Evolutionary conservation across 2,888 invertebrate genomes (phyloP), one percentile per base, ranked within the genome.

Genomic region (Doris montereyensis): DNA sequence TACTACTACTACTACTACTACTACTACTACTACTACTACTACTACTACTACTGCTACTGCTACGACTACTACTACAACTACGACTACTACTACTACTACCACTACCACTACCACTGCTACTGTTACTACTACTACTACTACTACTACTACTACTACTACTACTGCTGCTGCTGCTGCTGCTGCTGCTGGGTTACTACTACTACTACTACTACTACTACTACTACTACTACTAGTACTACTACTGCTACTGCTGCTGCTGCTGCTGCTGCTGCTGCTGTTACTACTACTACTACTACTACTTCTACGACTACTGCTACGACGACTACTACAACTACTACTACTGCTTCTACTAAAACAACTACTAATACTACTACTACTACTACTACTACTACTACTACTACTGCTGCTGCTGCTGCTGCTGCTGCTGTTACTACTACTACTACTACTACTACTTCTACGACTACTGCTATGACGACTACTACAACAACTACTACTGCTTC

Each of bases 361-460:
- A n/a, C n/a, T n/a, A n/a, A n/a, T n/a, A n/a, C n/a, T n/a, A n/a
- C n/a, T n/a, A n/a, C n/a, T n/a, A n/a, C n/a, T n/a, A n/a, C n/a
- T n/a, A n/a, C n/a, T n/a, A n/a, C n/a, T n/a, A n/a, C n/a, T n/a
- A 60, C 60, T 60, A 10, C 60, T 60, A 10, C 60, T 60, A 10
- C 60, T 60, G 24, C 60, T 60, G 60, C 60, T 60, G 60, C 60
- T 60, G 60, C 60, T 60, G 60, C 60, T 60, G 60, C 60, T 60
- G 60, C 60, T 60, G 13, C 60, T 60, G 24, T 26, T 60, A 60
- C 60, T 60, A 2, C 17, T 60, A 10, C 60, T 60, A n/a, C n/a
- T n/a, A n/a, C n/a, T n/a, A n/a, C n/a, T n/a, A n/a, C n/a, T n/a
- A n/a, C n/a, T n/a, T n/a, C n/a, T n/a, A n/a, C n/a, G n/a, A n/a